Base-by-base conservation (phyloP, 2,888 invertebrate species). In the Hirtodrosophila histrioides region DNA sequence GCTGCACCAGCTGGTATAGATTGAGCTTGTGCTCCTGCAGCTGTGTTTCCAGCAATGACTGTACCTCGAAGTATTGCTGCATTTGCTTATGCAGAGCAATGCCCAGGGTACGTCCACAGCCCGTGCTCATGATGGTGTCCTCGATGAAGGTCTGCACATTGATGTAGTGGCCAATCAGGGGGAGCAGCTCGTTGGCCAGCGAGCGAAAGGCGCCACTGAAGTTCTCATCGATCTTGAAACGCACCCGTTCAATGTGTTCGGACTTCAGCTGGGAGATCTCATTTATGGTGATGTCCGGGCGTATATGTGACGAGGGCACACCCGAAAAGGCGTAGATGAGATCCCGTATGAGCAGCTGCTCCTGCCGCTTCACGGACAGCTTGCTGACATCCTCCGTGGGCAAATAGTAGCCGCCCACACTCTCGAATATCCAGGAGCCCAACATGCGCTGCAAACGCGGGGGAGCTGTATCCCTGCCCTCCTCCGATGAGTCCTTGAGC, bases 251-350 rank as follows among this genome's bases (percentile, higher is more conserved):
- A n/a, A 84, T 61, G 11, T 83, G 67, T 7, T 62, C 36, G 0
- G 55, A 37, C 3, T 27, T 49, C 37, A 83, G 44, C n/a, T 55
- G 17, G 0, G 54, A 31, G 3, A 75, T 48, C 8, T 76, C 24
- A 0, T 77, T 69, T 2, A 61, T 0, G 0, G 50, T n/a, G 2
- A 77, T 29, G 3, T 83, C 86, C 2, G 78, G 67, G 0, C 44
- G 63, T 0, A 84, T 78, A 44, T 86, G 65, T 0, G 79, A 41
- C 0, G 81, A 53, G 3, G 84, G 84, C 4, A 84, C 84, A 0
- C 84, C 84, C 2, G 86, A 83, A 8, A 84, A 79, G 2, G 83
- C 77, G 4, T 86, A 86, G 11, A 84, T 86, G 0, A 84, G 51
- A 60, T 84, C 68, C 0, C 81, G 63, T 3, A 83, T 64, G 0